Percentiles rank a stretch among this genome's conserved stretches.
Conservation (phyloP, 2,797 vertebrate genomes). For the Poeciliopsis paucimaculata region DNA sequence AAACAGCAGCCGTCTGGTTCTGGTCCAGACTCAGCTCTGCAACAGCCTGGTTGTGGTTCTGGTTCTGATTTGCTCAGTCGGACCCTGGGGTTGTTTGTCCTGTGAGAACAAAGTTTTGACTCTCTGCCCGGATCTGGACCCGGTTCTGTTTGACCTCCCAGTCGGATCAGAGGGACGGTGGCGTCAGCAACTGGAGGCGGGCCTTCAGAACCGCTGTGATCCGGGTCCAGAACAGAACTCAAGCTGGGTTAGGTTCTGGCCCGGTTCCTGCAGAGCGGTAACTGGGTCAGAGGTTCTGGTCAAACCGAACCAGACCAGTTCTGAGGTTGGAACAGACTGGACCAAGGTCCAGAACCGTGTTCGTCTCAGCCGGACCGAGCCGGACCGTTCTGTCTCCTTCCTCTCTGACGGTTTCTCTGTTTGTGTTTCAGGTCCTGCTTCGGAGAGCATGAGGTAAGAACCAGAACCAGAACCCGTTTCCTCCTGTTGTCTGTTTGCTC, state of each 20-base stretch:
- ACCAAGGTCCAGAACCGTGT: background rate
- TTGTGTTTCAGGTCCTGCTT: slow-evolving; percentile 68
- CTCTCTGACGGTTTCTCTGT: background rate
- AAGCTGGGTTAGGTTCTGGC: background rate
- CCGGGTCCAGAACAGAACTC: background rate
- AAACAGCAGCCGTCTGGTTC: background rate
- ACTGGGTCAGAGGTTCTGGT: background rate
- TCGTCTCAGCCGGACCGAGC: background rate
- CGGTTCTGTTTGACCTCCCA: background rate
- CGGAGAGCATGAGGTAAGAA: slow-evolving; percentile 73
- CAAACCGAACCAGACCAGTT: background rate
- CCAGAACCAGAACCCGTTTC: background rate
- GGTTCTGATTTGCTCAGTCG: background rate
- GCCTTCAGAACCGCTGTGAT: background rate
- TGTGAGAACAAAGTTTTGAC: background rate
- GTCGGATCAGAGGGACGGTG: background rate
- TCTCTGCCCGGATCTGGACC: background rate
- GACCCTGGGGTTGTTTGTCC: background rate
- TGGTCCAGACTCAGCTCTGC: background rate
- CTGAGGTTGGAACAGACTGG: background rate
- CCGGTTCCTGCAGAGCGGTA: background rate
- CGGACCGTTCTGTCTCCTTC: background rate
- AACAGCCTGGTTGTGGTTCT: background rate
- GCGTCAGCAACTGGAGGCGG: background rate
- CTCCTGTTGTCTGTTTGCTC: background rate